phyloP scores from a whole-genome alignment of 2,888 invertebrate genomes.

The Drosophila nigricruria region DNA sequence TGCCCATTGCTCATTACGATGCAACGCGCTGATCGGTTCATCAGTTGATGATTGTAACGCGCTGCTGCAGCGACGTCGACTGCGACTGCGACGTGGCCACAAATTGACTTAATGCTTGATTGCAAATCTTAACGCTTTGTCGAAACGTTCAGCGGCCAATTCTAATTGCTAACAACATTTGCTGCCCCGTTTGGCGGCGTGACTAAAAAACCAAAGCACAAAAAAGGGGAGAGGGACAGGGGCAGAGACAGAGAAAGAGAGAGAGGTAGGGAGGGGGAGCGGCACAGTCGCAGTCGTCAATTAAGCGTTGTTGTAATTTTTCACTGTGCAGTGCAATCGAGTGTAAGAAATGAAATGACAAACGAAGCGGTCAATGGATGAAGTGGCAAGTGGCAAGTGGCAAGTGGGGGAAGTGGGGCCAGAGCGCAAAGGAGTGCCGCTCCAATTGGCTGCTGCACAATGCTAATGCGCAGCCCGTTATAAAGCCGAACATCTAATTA shows the following conservation, averaged over 20 bases:
- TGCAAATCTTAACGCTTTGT: conserved; percentile 79
- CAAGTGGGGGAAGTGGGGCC: conserved; percentile 6
- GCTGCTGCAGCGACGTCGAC: conserved; percentile 3
- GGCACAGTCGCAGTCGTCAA: conserved; percentile 45
- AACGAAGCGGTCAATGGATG: conserved; percentile 44
- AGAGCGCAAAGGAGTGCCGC: conserved; percentile 31
- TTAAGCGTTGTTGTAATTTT: conserved; percentile 53
- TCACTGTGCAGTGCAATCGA: conserved; percentile 50
- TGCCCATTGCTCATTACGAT: conserved; percentile 27
- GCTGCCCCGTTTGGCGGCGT: conserved; percentile 49
- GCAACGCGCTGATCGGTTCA: conserved; percentile 42
- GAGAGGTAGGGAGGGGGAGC: conserved; percentile 14
- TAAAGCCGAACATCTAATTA: conserved; percentile 63
- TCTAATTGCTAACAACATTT: conserved; percentile 76
- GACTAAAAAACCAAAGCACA: conserved; percentile 47
- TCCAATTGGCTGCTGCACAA: conserved; percentile 58
- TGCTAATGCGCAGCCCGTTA: conserved; percentile 46
- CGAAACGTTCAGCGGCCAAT: conserved; percentile 70
- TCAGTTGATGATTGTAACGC: conserved; percentile 53
- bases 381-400: conserved; percentile 10
- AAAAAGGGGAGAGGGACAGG: neutral
- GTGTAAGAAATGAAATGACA: conserved; percentile 49
- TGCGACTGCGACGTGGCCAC: conserved; percentile 39
- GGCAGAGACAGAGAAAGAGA: neutral
- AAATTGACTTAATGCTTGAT: conserved; percentile 79